Evolutionary conservation across 2,888 invertebrate species (phyloP).

Genomic region (Eurytoma californica): DNA sequence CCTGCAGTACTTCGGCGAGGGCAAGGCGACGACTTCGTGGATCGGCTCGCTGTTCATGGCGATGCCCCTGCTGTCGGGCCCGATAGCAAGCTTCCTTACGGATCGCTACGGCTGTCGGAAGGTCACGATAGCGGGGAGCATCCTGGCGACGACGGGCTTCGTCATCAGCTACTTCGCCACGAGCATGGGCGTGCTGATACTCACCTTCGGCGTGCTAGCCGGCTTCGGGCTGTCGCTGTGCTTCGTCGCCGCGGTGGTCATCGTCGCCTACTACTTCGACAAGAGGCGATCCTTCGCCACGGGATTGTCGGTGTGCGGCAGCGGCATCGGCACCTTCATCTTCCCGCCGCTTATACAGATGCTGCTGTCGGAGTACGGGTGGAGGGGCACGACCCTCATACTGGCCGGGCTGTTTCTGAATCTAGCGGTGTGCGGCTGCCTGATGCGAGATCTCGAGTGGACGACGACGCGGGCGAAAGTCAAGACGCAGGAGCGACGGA

Average conservation of each 20-base stretch:
- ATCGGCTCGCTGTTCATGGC: slow-evolving; percentile 94
- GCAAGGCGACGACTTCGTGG: slow-evolving; percentile 92
- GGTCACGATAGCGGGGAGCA: slow-evolving; percentile 86
- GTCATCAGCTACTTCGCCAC: slow-evolving; percentile 85
- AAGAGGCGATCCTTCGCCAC: slow-evolving; percentile 89
- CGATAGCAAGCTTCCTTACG: slow-evolving; percentile 88
- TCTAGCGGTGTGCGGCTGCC: slow-evolving; percentile 86
- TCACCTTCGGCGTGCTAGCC: slow-evolving; percentile 89
- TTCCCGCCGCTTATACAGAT: slow-evolving; percentile 88
- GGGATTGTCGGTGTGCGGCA: slow-evolving; percentile 90
- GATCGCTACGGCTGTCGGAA: slow-evolving; percentile 87
- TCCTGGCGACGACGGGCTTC: slow-evolving; percentile 86
- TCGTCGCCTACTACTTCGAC: slow-evolving; percentile 93
- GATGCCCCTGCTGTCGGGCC: slow-evolving; percentile 90
- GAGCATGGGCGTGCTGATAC: slow-evolving; percentile 85
- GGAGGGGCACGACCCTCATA: slow-evolving; percentile 89
- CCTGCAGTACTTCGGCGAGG: slow-evolving; percentile 88
- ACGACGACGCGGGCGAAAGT: slow-evolving; percentile 80
- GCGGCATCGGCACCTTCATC: slow-evolving; percentile 91
- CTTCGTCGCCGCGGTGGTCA: slow-evolving; percentile 93
- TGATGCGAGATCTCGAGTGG: slow-evolving; percentile 88
- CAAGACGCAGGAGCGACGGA: slow-evolving; percentile 80
- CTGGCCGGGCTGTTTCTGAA: slow-evolving; percentile 88
- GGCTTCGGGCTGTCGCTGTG: slow-evolving; percentile 91
- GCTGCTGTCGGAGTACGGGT: slow-evolving; percentile 86